phyloP scores from a whole-genome alignment of 2,113 vertebrate genomes.

The Gymnarchus niloticus region DNA sequence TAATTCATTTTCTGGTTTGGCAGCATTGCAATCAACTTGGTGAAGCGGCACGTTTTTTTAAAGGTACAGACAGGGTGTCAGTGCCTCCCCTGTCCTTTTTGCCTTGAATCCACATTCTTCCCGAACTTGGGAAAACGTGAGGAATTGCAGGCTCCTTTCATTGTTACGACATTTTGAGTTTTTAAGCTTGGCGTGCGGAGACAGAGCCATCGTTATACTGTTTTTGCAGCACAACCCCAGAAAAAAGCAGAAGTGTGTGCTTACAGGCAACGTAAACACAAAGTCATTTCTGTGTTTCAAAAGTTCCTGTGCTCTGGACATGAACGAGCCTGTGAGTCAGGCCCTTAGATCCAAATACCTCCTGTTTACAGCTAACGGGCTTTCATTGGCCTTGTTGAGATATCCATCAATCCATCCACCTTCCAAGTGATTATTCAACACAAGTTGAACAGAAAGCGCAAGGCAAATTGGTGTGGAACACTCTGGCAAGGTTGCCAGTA shows the following conservation, averaged over 20 bases:
- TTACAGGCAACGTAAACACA: constrained; percentile 43
- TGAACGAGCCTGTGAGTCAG: background rate
- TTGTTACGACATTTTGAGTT: background rate
- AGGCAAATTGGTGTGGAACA: too few species aligned
- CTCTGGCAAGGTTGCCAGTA: too few species aligned
- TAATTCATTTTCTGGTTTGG: background rate
- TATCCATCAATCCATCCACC: background rate
- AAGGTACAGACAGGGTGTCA: background rate
- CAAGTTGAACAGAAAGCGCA: background rate
- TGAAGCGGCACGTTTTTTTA: background rate
- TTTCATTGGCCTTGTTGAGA: background rate
- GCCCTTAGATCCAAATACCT: background rate
- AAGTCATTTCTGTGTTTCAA: constrained; percentile 23
- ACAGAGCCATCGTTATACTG: background rate
- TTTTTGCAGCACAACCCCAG: background rate
- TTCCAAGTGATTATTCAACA: background rate
- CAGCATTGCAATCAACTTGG: background rate
- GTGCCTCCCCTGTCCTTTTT: background rate
- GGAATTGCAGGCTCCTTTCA: background rate
- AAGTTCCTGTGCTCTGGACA: constrained; percentile 28
- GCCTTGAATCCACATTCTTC: background rate
- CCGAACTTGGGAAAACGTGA: background rate
- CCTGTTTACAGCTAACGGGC: background rate
- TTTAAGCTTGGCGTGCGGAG: background rate
- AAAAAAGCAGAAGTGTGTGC: constrained; percentile 25